Evolutionary conservation across 2,797 vertebrate genomes (phyloP).

Genomic region (Brachyrhaphis roseni): DNA sequence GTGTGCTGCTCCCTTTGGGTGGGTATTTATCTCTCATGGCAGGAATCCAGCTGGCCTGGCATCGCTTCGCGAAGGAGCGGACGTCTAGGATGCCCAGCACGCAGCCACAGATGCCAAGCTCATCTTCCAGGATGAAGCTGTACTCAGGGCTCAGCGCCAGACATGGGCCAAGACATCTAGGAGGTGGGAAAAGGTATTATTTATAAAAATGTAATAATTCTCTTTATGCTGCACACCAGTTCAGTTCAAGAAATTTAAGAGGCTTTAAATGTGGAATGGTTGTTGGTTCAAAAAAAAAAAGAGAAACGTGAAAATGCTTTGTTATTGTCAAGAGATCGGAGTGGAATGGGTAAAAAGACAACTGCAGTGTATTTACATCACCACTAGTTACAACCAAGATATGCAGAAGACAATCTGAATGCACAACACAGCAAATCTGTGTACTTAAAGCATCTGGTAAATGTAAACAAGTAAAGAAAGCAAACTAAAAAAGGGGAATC

Average conservation of each 20-base stretch:
- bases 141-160: slow-evolving; percentile 87
- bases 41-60: slow-evolving; percentile 84
- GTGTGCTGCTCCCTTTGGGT: slow-evolving; percentile 51
- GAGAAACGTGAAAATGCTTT: not conserved
- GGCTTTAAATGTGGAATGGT: not conserved
- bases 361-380: not conserved
- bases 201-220: not conserved
- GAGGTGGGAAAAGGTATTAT: not conserved
- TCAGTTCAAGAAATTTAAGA: not conserved
- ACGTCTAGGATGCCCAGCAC: slow-evolving; percentile 84
- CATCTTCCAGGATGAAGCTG: slow-evolving; percentile 87
- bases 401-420: not conserved
- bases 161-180: slow-evolving; percentile 84
- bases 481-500: not conserved
- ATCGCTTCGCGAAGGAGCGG: slow-evolving; percentile 82
- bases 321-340: not conserved
- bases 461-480: not conserved
- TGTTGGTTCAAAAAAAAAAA: not conserved
- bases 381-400: not conserved
- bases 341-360: not conserved
- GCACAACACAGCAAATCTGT: not conserved
- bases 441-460: not conserved
- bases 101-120: slow-evolving; percentile 83
- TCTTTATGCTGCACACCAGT: not conserved
- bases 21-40: slow-evolving; percentile 86